phyloP scores from a whole-genome alignment of 64 coral and sea anemone species.

The Montipora sp. region DNA sequence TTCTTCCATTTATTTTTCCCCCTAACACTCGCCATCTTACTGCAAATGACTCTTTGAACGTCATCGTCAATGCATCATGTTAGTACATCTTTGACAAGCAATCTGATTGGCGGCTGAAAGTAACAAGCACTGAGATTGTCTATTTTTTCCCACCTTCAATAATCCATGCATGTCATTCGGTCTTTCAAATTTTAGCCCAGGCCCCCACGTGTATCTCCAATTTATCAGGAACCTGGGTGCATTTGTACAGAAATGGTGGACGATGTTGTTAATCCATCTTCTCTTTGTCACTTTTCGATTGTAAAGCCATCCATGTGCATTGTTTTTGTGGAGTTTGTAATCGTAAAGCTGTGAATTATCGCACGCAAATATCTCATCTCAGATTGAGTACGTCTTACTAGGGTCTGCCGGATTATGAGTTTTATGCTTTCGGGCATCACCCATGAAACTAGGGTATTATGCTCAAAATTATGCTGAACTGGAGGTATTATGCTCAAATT shows the following conservation, averaged over 20 bases:
- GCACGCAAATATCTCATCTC: neutral
- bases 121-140: neutral
- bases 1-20: neutral
- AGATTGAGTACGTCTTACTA: neutral
- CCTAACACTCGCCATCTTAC: neutral
- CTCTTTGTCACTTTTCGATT: constrained; percentile 9
- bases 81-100: neutral
- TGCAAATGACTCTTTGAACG: neutral
- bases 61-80: neutral
- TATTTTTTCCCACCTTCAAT: neutral
- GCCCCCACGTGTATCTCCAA: neutral
- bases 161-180: neutral
- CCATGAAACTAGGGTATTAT: no score
- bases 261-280: neutral
- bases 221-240: neutral
- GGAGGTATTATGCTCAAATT: no score
- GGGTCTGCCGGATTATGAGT: no score
- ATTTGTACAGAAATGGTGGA: constrained; percentile 16
- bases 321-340: constrained; percentile 13
- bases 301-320: constrained; percentile 27
- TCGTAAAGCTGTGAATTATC: constrained; percentile 38
- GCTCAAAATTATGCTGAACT: no score
- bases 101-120: neutral
- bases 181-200: neutral
- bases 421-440: no score